Base-by-base conservation (phyloP, 1,140 invertebrate genomes). In the Formica selysi region DNA sequence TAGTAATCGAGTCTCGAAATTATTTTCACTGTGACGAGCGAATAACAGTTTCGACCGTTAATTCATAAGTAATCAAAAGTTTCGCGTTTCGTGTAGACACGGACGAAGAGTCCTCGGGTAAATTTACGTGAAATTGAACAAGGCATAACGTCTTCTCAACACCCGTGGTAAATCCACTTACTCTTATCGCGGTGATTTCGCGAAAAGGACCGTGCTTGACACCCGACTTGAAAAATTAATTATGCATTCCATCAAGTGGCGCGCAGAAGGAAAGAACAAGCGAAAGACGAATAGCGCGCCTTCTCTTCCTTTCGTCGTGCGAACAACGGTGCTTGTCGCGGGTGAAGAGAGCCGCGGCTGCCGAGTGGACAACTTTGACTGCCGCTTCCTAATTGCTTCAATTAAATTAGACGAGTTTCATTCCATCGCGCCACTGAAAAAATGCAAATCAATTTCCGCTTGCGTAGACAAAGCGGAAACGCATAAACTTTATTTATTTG, bases 231-330 rank as follows among this genome's bases (percentile, higher is more conserved):
- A 84, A 71, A 68, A 90, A 90, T 90, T 90, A 90, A 90, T 90
- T 90, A 90, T 90, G 83, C 89, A 90, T 90, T 87, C 89, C 78
- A 86, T 88, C 81, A 81, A 88, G 44, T 19, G 74, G 48, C 5
- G 44, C 44, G 84, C 48, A 76, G 57, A 67, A 64, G 41, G n/a
- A 54, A 74, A 71, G 51, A 44, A 59, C n/a, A 51, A 26, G 41
- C 29, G 36, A 59, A 57, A 73, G 65, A 84, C 29, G 44, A 62
- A 57, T 54, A 78, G n/a, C 3, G 51, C 54, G 38, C 36, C 80
- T 87, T 48, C 51, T n/a, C 71, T 51, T 76, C 36, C 57, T 29
- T 70, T 32, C 61, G 13, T 57, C 19, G 38, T 11, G 32, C 32
- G 65, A 85, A 85, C 48, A 85, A n/a, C 54, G 59, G 48, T 54